Evolutionary conservation across 2,888 invertebrate genomes (phyloP).

Genomic region (Acanthoscelides obtectus): DNA sequence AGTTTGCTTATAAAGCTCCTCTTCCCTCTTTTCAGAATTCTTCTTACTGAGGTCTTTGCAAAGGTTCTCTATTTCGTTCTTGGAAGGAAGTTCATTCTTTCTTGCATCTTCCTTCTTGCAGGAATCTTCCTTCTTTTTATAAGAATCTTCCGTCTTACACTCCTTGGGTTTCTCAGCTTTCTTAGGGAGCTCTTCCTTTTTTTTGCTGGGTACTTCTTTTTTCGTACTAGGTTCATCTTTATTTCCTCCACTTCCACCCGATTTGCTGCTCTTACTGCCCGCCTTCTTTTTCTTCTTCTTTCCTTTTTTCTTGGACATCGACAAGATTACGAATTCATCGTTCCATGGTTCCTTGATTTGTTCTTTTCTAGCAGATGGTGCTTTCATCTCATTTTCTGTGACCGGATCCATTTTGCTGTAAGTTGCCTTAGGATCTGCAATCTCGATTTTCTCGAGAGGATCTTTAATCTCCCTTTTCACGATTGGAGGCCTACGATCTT

Average conservation of each 20-base stretch:
- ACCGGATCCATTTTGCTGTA: slow-evolving; percentile 3
- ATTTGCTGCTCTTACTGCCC: neutral
- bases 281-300: neutral
- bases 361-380: slow-evolving; percentile 3
- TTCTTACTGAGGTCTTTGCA: slow-evolving; percentile 8
- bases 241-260: neutral
- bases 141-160: slow-evolving; percentile 9
- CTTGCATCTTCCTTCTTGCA: slow-evolving; percentile 18
- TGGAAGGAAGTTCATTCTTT: slow-evolving; percentile 18
- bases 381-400: slow-evolving; percentile 1
- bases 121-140: slow-evolving; percentile 16
- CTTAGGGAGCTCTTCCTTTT: slow-evolving; percentile 17
- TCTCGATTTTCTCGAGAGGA: neutral
- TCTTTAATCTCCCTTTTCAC: neutral
- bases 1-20: slow-evolving; percentile 15
- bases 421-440: neutral
- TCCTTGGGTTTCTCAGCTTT: slow-evolving; percentile 6
- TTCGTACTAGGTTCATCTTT: slow-evolving; percentile 15
- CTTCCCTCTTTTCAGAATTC: slow-evolving; percentile 1
- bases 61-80: slow-evolving; percentile 18
- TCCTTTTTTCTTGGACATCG: neutral
- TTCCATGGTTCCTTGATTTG: slow-evolving; percentile 8
- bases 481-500: neutral
- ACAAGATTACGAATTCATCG: slow-evolving; percentile 2
- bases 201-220: slow-evolving; percentile 18